phyloP scores from a whole-genome alignment of 2,113 vertebrate genomes.

The Nibea albiflora region DNA sequence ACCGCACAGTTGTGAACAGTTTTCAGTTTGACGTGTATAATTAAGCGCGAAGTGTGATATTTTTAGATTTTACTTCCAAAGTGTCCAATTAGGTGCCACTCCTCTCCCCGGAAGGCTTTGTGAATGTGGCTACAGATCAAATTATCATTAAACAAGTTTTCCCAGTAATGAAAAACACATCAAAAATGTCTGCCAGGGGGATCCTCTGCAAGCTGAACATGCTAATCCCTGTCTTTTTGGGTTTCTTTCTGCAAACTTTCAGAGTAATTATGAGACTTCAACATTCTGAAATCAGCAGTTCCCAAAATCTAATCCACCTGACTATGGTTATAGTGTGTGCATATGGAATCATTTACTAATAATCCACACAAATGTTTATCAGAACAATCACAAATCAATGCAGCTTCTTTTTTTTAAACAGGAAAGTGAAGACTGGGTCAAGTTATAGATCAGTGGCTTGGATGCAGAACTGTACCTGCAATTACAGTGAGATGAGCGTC shows the following conservation, averaged over 20 bases:
- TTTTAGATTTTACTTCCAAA: slow-evolving; percentile 60
- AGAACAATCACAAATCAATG: slow-evolving; percentile 1
- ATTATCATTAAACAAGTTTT: slow-evolving; percentile 67
- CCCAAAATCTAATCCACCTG: slow-evolving; percentile 57
- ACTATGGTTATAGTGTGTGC: slow-evolving; percentile 31
- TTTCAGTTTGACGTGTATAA: slow-evolving; percentile 53
- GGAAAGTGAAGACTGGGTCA: background rate
- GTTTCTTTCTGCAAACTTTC: slow-evolving; percentile 40
- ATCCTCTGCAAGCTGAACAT: slow-evolving; percentile 37
- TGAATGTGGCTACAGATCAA: slow-evolving; percentile 58
- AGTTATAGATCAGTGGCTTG: background rate
- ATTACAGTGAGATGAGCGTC: slow-evolving; percentile 57
- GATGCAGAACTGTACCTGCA: slow-evolving; percentile 65
- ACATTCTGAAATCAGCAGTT: slow-evolving; percentile 37
- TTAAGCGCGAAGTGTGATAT: slow-evolving; percentile 40
- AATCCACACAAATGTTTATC: slow-evolving; percentile 1
- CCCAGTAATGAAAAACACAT: slow-evolving; percentile 68
- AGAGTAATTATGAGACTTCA: slow-evolving; percentile 59
- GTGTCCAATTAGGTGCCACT: slow-evolving; percentile 62
- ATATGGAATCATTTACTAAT: slow-evolving; percentile 47
- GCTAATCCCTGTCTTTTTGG: slow-evolving; percentile 43
- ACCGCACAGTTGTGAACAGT: slow-evolving; percentile 10
- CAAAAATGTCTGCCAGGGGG: slow-evolving; percentile 61
- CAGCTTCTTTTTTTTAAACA: background rate
- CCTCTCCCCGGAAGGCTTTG: slow-evolving; percentile 54